phyloP scores from a whole-genome alignment of 2,113 vertebrate genomes.

The Heptranchias perlo region DNA sequence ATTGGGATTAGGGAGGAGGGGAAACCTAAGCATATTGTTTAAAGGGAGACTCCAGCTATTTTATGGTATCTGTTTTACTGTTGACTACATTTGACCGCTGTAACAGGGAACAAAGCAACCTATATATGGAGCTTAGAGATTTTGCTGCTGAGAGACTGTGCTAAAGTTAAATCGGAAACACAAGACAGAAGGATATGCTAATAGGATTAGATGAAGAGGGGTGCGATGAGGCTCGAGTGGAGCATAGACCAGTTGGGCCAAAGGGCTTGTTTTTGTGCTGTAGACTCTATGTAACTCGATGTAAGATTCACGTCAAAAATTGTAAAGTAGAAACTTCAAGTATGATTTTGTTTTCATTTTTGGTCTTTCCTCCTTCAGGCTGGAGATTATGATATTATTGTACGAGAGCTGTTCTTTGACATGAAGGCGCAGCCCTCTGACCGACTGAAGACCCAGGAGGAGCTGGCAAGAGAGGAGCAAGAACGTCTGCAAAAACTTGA shows the following conservation, averaged over 20 bases:
- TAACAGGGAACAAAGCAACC: background rate
- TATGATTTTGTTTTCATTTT: background rate
- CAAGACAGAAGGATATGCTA: background rate
- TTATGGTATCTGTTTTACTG: background rate
- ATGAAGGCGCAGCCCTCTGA: conserved; percentile 91
- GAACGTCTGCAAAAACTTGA: conserved; percentile 76
- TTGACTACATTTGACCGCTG: background rate
- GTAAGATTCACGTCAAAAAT: background rate
- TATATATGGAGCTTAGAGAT: background rate
- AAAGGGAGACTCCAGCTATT: background rate
- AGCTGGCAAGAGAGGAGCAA: conserved; percentile 74
- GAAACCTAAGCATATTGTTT: background rate
- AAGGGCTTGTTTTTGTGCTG: background rate
- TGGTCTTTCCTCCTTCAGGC: conserved; percentile 54
- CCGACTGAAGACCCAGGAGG: conserved; percentile 82
- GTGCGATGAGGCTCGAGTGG: background rate
- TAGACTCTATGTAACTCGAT: background rate
- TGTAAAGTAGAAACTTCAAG: background rate
- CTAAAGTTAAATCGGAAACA: background rate
- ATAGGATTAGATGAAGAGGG: background rate
- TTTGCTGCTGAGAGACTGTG: background rate
- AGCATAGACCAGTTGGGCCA: background rate
- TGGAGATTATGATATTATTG: conserved; percentile 84
- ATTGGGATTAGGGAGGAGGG: background rate
- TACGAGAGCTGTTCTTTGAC: conserved; percentile 90